phyloP scores from a whole-genome alignment of 2,797 vertebrate species.

The Gymnoscopelus braueri region DNA sequence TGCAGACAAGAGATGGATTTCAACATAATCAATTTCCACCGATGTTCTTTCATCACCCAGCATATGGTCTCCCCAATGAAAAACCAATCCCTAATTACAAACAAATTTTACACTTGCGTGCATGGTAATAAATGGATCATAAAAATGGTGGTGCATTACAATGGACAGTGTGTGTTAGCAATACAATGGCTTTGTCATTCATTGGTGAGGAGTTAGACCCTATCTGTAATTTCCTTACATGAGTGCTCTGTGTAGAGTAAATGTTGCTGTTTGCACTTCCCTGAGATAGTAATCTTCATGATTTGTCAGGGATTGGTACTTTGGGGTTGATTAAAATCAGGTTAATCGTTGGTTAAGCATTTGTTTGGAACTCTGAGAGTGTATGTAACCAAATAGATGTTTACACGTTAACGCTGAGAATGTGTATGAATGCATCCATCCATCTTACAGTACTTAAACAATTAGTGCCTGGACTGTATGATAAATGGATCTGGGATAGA shows the following conservation, averaged over 20 bases:
- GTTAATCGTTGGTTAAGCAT: too few species aligned
- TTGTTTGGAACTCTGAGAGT: too few species aligned
- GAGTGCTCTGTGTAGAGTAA: too few species aligned
- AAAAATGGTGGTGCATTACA: neutral
- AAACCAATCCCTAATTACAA: neutral
- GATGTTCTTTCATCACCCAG: neutral
- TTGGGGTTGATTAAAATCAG: neutral
- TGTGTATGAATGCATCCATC: too few species aligned
- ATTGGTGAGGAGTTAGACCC: too few species aligned
- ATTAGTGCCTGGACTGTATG: neutral
- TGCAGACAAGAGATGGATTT: neutral
- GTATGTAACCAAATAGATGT: too few species aligned
- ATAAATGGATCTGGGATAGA: conserved; percentile 14
- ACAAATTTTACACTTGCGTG: neutral
- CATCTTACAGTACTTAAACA: too few species aligned
- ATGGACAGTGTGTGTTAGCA: too few species aligned
- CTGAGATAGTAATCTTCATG: too few species aligned
- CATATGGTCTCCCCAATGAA: neutral
- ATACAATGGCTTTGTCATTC: conserved; percentile 11
- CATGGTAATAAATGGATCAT: neutral
- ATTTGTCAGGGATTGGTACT: neutral
- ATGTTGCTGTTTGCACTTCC: too few species aligned
- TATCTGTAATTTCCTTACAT: too few species aligned
- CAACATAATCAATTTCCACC: neutral
- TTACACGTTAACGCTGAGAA: too few species aligned